phyloP scores from a whole-genome alignment of 2,113 vertebrate genomes.

The Poecilia latipinna region DNA sequence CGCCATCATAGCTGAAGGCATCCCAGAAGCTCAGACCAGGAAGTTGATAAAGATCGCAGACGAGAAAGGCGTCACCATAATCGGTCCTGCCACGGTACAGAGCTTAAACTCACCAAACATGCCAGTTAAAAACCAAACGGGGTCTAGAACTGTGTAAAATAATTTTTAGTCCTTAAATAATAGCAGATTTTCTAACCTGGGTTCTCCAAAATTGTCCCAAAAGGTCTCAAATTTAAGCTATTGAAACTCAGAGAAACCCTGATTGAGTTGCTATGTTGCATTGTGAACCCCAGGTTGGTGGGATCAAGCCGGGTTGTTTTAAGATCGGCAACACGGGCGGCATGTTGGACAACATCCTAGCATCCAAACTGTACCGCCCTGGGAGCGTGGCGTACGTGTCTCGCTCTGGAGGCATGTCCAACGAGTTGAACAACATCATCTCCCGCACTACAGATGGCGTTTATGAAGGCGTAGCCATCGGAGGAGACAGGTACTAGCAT shows the following conservation, averaged over 20 bases:
- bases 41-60: constrained; percentile 92
- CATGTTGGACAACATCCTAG: constrained; percentile 98
- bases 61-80: constrained; percentile 95
- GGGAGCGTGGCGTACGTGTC: constrained; percentile 98
- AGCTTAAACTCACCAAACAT: not conserved
- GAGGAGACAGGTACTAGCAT: constrained; percentile 89
- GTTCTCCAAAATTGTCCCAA: too few relatives aligned
- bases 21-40: constrained; percentile 93
- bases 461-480: constrained; percentile 96
- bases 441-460: constrained; percentile 94
- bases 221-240: too few relatives aligned
- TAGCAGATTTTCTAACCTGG: too few relatives aligned
- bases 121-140: not conserved
- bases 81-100: constrained; percentile 94
- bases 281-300: constrained; percentile 85
- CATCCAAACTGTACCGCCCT: constrained; percentile 95
- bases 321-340: constrained; percentile 98
- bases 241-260: not conserved
- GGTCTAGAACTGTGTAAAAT: not conserved
- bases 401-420: constrained; percentile 97
- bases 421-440: constrained; percentile 98
- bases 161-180: too few relatives aligned
- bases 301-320: constrained; percentile 97
- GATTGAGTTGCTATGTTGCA: not conserved
- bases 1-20: constrained; percentile 96